Percentiles rank a stretch among this genome's conserved stretches.
Conservation (phyloP, 2,888 invertebrate genomes). For the Aelia acuminata region DNA sequence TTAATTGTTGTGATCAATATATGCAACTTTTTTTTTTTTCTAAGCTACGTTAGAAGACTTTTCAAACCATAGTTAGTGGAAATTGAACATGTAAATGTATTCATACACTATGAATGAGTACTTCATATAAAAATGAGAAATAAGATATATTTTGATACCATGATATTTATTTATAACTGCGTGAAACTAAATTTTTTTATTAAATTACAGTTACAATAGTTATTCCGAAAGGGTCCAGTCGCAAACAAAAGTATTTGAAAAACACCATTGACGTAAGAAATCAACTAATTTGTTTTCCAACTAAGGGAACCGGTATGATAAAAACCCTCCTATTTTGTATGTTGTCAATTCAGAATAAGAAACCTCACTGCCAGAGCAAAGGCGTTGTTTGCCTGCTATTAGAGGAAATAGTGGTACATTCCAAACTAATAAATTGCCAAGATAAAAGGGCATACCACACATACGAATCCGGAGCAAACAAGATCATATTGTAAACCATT, state of each 20-base stretch:
- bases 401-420: background rate
- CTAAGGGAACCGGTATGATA: background rate
- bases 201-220: background rate
- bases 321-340: background rate
- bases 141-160: too few relatives aligned
- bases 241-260: background rate
- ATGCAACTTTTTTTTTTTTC: too few relatives aligned
- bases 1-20: too few relatives aligned
- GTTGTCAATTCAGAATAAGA: background rate
- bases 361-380: background rate
- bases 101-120: too few relatives aligned
- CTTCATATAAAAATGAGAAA: too few relatives aligned
- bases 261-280: background rate
- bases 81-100: too few relatives aligned
- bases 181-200: background rate
- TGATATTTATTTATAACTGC: too few relatives aligned
- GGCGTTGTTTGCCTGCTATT: background rate
- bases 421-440: background rate
- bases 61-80: too few relatives aligned
- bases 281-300: background rate
- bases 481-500: background rate
- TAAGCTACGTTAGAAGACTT: too few relatives aligned
- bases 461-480: background rate
- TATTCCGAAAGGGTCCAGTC: background rate
- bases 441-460: background rate